Evolutionary conservation across 2,888 invertebrate genomes (phyloP), one percentile per base, ranked within the genome.

Genomic region (Oconnorella tubifera): DNA sequence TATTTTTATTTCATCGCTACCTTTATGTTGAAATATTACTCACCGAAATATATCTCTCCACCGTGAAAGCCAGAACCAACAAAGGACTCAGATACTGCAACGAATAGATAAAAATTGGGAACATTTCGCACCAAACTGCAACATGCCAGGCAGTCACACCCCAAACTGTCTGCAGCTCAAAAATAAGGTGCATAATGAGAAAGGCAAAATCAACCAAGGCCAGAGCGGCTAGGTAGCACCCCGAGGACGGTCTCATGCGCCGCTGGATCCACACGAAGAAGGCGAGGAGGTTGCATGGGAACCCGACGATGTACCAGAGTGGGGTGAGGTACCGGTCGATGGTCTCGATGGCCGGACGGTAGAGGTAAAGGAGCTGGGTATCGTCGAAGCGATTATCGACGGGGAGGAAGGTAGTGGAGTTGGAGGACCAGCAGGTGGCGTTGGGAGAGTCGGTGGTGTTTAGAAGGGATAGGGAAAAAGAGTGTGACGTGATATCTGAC

Each of bases 211-310:
- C 81, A 49, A 75, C 72, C 48, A 79, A 60, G 0, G 80, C 80
- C 25, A 82, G 72, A 4, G 80, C 79, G 27, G 80, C 78, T 32
- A 82, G 72, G 70, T 81, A 82, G 59, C 75, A 77, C 31, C 82
- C 80, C 14, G 82, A 82, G 1, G 80, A 79, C 61, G 79, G 79
- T 14, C 80, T 74, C 80, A 82, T 81, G 59, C 76, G 72, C 59
- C 74, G 76, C 56, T 76, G 75, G 32, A 80, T 75, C 82, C 82
- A 82, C 53, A 82, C 75, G 48, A 77, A 63, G 62, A 81, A 75
- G 3, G 80, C 76, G n/a, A 82, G 64, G 57, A 79, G 73, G 68
- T 81, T 80, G 58, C 80, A 79, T 0, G 80, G 78, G 63, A 81
- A 77, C n/a, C 82, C 82, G 25, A 82, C 66, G 33, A 73, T 69